Base-by-base conservation (phyloP, 2,113 vertebrate genomes). In the Geococcyx californianus region DNA sequence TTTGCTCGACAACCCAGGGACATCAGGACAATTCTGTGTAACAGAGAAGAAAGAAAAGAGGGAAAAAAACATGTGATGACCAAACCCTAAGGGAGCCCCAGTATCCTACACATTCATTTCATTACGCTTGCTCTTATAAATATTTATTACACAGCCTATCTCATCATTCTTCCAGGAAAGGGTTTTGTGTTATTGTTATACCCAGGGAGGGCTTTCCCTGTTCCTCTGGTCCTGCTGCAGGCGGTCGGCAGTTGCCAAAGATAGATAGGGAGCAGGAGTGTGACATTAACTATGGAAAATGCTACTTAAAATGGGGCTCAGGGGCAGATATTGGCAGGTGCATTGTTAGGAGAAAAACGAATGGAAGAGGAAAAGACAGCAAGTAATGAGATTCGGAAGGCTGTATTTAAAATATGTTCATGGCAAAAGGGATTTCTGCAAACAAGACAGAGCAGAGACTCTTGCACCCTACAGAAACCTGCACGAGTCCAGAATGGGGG, bases 91-190 rank as follows among this genome's bases (percentile, higher is more conserved):
- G 97, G 96, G 97, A 97, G 34, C 88, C 51, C 76, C 58, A 21
- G 58, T 74, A 77, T 93, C 89, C 84, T 87, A 77, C 83, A 87
- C 77, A 66, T 96, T 92, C 93, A 90, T 96, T 97, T 97, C 97
- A 97, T 97, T 95, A 97, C 4, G 3, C 84, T 94, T 33, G 67
- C 91, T 84, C 97, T 97, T 90, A 97, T 97, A 96, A 97, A 97
- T 97, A 97, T 97, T 97, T 96, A 97, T 97, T 73, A 83, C 59
- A 13, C 55, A 51, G 74, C 47, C 87, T 51, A 91, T 89, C 93
- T 96, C 95, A 95, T 96, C 95, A 93, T 91, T 95, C 93, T 95
- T 95, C 89, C 78, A 94, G 81, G 87, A 94, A 90, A 49, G 90
- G 94, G 90, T 80, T 88, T 87, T 94, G 83, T 86, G 90, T 95